These are phyloP conservation scores for Popillia japonica DNA, from an alignment of 1,140 invertebrate genomes.

Conservation along the genomic window DNA sequence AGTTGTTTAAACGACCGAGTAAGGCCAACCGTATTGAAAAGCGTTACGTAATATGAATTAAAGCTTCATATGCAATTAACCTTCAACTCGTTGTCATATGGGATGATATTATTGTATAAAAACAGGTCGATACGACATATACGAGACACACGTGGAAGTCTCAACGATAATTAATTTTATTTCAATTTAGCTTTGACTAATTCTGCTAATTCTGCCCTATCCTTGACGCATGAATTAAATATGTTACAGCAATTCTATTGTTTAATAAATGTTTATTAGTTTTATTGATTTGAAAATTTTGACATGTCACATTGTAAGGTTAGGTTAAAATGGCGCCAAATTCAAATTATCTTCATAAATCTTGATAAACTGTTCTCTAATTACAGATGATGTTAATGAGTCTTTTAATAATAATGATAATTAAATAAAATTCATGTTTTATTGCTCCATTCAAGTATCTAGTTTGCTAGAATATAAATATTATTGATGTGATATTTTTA, in stretches of 20 bases:
- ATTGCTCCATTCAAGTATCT: not conserved
- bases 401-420: not conserved
- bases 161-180: constrained; percentile 23
- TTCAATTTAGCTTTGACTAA: not conserved
- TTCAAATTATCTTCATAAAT: too few relatives aligned
- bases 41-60: constrained; percentile 26
- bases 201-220: not conserved
- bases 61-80: constrained; percentile 25
- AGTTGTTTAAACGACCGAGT: constrained; percentile 13
- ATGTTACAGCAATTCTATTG: not conserved
- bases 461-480: not conserved
- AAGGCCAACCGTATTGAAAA: constrained; percentile 30
- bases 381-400: too few relatives aligned
- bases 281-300: not conserved
- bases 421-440: not conserved
- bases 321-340: too few relatives aligned
- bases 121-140: constrained; percentile 29
- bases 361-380: too few relatives aligned
- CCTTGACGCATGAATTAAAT: constrained; percentile 2
- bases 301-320: too few relatives aligned
- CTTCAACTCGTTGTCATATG: constrained; percentile 19
- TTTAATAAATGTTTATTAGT: not conserved
- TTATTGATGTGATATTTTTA: not conserved
- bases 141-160: constrained; percentile 20
- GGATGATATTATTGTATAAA: constrained; percentile 16